Base-by-base conservation (phyloP, 2,888 invertebrate genomes). In the Cryptocephalus moraei region DNA sequence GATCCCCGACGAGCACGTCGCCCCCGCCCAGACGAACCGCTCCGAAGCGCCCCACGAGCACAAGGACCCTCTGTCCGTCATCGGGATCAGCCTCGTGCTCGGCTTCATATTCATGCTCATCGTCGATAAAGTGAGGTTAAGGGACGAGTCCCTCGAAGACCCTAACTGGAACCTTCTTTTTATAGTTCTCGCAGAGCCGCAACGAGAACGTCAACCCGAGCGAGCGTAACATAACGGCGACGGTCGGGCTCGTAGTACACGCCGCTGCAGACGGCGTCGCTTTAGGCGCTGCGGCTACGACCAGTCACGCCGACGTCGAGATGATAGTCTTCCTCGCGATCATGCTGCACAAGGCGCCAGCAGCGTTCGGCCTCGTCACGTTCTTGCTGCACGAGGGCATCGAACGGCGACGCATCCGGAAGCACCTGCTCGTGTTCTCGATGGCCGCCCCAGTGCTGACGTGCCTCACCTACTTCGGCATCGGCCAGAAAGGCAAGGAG, bases 291-390 rank as follows among this genome's bases (percentile, higher is more conserved):
- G 97, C 97, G 0, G 95, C 96, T 0, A 92, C 93, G 1, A 94
- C 96, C 0, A 87, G 91, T 3, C 95, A 96, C 63, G 84, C 91
- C 1, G 95, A 96, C 63, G 92, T 99, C 0, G 97, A 99, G 71
- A 81, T 96, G 62, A 95, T 99, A 51, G 95, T 99, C 9, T 99
- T 99, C 71, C 68, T 97, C 32, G 99, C 99, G 4, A 99, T 99
- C 56, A 99, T 99, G 96, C 72, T 99, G 45, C 99, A 99, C 64
- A 99, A 99, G 74, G 97, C 96, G 0, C 99, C 99, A 0, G 97
- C 99, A 4, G 95, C 99, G 0, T 99, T 99, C 74, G 99, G 97
- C 1, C 76, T 99, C 11, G 96, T 96, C 36, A 94, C 96, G n/a
- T 97, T 96, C 70, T 75, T 99, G 39, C 71, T 99, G 52, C 95